phyloP scores from a whole-genome alignment of 2,113 vertebrate genomes.

The Triplophysa dalaica region DNA sequence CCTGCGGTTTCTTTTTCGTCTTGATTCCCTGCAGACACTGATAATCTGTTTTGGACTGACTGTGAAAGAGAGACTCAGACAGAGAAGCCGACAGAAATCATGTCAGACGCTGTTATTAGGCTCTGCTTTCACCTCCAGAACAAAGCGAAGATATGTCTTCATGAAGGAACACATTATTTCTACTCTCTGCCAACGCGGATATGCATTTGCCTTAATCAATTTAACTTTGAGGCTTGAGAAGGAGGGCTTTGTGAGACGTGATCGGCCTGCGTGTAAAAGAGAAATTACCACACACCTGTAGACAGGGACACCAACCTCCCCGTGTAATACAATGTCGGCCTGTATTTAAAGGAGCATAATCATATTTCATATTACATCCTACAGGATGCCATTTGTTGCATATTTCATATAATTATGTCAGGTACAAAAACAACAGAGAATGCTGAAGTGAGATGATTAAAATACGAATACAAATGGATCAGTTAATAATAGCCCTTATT shows the following conservation, averaged over 20 bases:
- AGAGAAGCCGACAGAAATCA: conserved; percentile 29
- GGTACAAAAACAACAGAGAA: too few species aligned
- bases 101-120: conserved; percentile 49
- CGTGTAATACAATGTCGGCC: too few species aligned
- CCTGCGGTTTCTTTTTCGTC: conserved; percentile 35
- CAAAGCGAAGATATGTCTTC: conserved; percentile 48
- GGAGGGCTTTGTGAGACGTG: conserved; percentile 39
- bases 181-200: conserved; percentile 30
- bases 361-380: too few species aligned
- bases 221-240: conserved; percentile 29
- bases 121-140: conserved; percentile 25
- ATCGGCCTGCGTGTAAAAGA: conserved; percentile 3
- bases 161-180: conserved; percentile 48
- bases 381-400: too few species aligned
- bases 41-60: conserved; percentile 34
- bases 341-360: too few species aligned
- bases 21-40: conserved; percentile 21
- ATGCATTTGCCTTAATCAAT: conserved; percentile 48
- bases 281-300: too few species aligned
- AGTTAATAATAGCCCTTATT: too few species aligned
- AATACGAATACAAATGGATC: too few species aligned
- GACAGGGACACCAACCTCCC: too few species aligned
- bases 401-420: too few species aligned
- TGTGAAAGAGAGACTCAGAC: conserved; percentile 23
- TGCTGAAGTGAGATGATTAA: too few species aligned